Evolutionary conservation across 2,888 invertebrate genomes (phyloP).

Genomic region (Dascillus cervinus): DNA sequence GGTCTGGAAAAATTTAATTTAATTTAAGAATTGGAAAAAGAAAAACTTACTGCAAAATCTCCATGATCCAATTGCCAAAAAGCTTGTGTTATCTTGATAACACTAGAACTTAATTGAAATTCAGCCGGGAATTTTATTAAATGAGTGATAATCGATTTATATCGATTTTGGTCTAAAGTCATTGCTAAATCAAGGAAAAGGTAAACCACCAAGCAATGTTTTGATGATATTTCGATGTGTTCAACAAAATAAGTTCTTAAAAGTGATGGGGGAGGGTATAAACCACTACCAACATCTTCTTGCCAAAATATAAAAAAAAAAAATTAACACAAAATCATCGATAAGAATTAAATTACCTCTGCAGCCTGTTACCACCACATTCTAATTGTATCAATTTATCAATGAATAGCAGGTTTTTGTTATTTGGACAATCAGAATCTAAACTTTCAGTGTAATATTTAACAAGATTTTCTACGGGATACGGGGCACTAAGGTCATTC

Average conservation of each 20-base stretch:
- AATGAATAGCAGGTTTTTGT: conserved; percentile 55
- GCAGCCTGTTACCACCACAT: conserved; percentile 49
- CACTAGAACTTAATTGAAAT: conserved; percentile 65
- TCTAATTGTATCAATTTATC: conserved; percentile 59
- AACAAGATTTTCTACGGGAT: conserved; percentile 49
- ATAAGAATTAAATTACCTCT: conserved; percentile 33
- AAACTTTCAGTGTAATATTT: conserved; percentile 34
- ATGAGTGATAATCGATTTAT: conserved; percentile 58
- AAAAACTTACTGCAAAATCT: conserved; percentile 61
- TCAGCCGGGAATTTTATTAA: conserved; percentile 74
- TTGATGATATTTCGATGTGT: conserved; percentile 56
- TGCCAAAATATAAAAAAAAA: conserved; percentile 52
- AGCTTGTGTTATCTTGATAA: conserved; percentile 73
- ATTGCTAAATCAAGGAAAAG: conserved; percentile 73
- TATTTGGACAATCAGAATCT: conserved; percentile 5
- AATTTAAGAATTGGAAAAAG: conserved; percentile 5
- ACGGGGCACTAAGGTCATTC: conserved; percentile 45
- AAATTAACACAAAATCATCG: conserved; percentile 10
- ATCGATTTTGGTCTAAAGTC: conserved; percentile 54
- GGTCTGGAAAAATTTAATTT: conserved; percentile 42
- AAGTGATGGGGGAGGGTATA: conserved; percentile 78
- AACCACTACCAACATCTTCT: conserved; percentile 54
- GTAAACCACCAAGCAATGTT: conserved; percentile 75
- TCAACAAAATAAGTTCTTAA: conserved; percentile 67
- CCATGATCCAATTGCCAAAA: conserved; percentile 88